phyloP scores from a whole-genome alignment of 2,113 vertebrate species.

The Phyllopteryx taeniolatus region DNA sequence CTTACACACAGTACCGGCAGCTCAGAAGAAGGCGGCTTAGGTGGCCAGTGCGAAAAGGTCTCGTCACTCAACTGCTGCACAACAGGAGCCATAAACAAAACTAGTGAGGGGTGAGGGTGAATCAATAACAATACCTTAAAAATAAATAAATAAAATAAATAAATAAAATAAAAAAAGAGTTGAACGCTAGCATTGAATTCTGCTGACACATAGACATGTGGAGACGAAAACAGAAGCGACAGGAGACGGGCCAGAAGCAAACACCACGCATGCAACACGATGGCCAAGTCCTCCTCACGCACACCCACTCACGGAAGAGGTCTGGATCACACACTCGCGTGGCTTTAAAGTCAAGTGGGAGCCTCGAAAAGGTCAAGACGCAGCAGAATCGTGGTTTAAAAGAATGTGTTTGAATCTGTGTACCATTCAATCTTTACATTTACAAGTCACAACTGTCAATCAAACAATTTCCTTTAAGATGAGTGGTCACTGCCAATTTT shows the following conservation, averaged over 20 bases:
- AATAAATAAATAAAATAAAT: slow-evolving; percentile 21
- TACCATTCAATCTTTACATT: not conserved
- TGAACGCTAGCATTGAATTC: slow-evolving; percentile 12
- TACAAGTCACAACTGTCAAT: not conserved
- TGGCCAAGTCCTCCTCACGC: slow-evolving; percentile 36
- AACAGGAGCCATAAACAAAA: slow-evolving; percentile 26
- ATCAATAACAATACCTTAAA: slow-evolving; percentile 19
- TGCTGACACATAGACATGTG: slow-evolving; percentile 49
- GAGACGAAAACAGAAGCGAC: slow-evolving; percentile 38
- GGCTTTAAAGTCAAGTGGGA: not conserved
- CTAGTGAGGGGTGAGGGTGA: slow-evolving; percentile 10
- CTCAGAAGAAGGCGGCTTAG: not conserved
- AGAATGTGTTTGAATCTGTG: not conserved
- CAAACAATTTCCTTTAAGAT: not conserved
- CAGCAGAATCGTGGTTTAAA: not conserved
- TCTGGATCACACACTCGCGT: slow-evolving; percentile 7
- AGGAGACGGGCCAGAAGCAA: slow-evolving; percentile 35
- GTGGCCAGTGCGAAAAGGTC: not conserved
- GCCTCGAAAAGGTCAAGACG: slow-evolving; percentile 27
- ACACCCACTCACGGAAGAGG: slow-evolving; percentile 2
- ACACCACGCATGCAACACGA: slow-evolving; percentile 45
- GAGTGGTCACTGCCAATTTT: no score
- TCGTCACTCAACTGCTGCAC: slow-evolving; percentile 46
- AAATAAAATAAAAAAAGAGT: slow-evolving; percentile 17
- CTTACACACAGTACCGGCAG: not conserved